Evolutionary conservation across 2,797 vertebrate species (phyloP).

Genomic region (Alcedo atthis): DNA sequence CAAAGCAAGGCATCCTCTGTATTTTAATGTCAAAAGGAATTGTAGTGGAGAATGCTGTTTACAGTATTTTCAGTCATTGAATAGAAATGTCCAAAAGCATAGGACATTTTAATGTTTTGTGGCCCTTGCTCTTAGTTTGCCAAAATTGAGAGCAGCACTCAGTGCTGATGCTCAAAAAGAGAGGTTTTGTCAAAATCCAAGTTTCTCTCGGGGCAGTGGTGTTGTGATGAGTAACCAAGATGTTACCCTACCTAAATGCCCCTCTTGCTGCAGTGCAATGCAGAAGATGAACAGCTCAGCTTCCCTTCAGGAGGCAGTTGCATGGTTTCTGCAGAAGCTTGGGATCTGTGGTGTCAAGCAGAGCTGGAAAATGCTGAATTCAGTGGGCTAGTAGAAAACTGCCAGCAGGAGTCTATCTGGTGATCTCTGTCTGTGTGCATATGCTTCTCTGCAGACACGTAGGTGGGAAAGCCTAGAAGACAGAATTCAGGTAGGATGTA

Average conservation of each 20-base stretch:
- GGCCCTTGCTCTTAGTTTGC: neutral
- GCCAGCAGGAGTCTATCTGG: constrained; percentile 36
- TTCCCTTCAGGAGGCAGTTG: neutral
- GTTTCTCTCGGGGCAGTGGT: neutral
- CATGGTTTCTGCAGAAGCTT: constrained; percentile 16
- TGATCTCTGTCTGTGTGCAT: constrained; percentile 53
- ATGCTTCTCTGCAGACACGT: constrained; percentile 56
- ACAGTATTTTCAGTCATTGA: neutral
- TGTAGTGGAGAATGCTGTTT: neutral
- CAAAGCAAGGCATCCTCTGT: neutral
- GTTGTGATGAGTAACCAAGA: neutral
- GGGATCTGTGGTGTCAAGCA: neutral
- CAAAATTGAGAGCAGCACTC: neutral
- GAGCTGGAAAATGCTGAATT: constrained; percentile 58
- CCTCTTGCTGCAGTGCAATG: neutral
- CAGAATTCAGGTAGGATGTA: constrained; percentile 70
- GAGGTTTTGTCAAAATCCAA: neutral
- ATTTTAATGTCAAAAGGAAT: neutral
- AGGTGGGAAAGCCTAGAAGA: constrained; percentile 64
- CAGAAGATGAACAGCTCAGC: constrained; percentile 26
- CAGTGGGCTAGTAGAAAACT: constrained; percentile 53
- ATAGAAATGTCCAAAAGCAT: neutral
- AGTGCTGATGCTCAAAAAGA: neutral
- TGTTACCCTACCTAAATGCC: neutral
- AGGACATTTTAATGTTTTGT: neutral